These are phyloP conservation scores for Ectemnius lituratus DNA, from an alignment of 2,888 invertebrate species.

Conservation along the genomic window DNA sequence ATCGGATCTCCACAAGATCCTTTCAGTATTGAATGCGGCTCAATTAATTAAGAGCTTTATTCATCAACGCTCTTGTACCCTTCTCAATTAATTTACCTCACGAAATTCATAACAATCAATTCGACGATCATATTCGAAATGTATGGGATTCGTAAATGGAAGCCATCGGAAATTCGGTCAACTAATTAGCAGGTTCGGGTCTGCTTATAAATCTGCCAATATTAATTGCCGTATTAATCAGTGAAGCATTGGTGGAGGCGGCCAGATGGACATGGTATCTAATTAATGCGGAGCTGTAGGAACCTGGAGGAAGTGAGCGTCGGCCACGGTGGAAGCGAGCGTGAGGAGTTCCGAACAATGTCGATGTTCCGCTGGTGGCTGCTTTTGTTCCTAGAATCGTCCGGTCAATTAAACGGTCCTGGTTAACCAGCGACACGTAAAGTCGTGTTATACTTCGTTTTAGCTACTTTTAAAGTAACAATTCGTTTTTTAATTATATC, in stretches of 20 bases:
- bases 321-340: conserved; percentile 38
- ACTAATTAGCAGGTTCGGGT: not conserved
- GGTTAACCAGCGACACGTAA: conserved; percentile 53
- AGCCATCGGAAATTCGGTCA: too few relatives aligned
- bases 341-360: conserved; percentile 55
- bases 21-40: too few relatives aligned
- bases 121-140: too few relatives aligned
- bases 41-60: too few relatives aligned
- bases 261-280: conserved; percentile 31
- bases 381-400: conserved; percentile 52
- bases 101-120: too few relatives aligned
- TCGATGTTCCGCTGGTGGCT: conserved; percentile 43
- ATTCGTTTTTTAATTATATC: too few relatives aligned
- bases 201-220: conserved; percentile 4
- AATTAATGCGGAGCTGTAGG: conserved; percentile 36
- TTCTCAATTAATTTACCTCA: too few relatives aligned
- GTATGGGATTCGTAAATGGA: too few relatives aligned
- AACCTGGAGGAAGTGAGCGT: conserved; percentile 30
- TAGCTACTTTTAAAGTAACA: conserved; percentile 1
- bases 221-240: too few relatives aligned
- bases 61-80: too few relatives aligned
- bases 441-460: conserved; percentile 39
- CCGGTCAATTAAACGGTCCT: conserved; percentile 51
- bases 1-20: too few relatives aligned
- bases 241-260: conserved; percentile 4